These are phyloP conservation scores for Chlorodrepanis virens DNA, from an alignment of 2,113 vertebrate species.

Conservation along the genomic window DNA sequence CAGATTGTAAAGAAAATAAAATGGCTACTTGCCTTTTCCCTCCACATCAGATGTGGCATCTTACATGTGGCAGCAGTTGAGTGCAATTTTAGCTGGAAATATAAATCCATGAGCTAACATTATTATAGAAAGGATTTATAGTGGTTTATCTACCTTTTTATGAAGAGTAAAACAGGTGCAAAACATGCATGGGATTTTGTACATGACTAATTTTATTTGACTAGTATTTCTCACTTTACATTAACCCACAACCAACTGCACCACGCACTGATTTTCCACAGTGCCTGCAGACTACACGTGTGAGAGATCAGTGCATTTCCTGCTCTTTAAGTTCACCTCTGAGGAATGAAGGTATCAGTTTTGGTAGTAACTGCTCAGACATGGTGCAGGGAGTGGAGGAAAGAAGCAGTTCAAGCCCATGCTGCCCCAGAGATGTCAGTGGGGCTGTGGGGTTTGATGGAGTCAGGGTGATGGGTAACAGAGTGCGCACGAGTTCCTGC, in stretches of 20 bases:
- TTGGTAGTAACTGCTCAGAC: neutral
- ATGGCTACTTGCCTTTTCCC: neutral
- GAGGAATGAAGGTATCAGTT: neutral
- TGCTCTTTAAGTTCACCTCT: neutral
- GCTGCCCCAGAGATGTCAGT: neutral
- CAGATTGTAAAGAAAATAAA: neutral
- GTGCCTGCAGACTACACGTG: neutral
- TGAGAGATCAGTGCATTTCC: neutral
- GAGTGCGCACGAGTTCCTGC: fast-evolving
- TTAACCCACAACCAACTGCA: neutral
- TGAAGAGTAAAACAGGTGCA: neutral
- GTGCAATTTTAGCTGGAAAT: neutral
- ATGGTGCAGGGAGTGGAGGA: neutral
- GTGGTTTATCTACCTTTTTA: neutral
- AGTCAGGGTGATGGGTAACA: neutral
- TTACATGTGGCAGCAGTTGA: neutral
- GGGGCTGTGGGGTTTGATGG: neutral
- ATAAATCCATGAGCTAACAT: neutral
- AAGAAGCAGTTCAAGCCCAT: neutral
- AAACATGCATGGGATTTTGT: neutral
- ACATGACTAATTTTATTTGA: neutral
- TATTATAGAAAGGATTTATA: neutral
- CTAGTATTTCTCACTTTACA: neutral
- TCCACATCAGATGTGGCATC: neutral
- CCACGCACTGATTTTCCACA: neutral